Evolutionary conservation across 2,113 vertebrate genomes (phyloP), one percentile per base, ranked within the genome.

Genomic region (Grus americana): DNA sequence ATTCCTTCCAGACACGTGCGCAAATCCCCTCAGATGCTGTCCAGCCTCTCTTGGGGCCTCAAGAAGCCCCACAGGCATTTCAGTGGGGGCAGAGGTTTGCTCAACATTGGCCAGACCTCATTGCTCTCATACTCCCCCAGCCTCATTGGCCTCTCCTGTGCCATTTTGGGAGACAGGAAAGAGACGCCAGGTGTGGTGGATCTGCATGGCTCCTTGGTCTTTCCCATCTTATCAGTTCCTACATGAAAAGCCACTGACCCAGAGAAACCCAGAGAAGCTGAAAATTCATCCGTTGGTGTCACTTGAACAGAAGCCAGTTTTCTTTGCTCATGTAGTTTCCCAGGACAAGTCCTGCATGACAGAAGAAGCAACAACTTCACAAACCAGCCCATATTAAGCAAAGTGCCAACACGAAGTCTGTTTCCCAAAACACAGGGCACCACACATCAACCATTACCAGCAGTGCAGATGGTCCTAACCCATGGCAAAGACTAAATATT

Each of bases 1-100:
- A 96, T 96, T 96, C 95, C 42, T 96, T 86, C 44, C 46, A 87
- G 84, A 54, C 75, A 58, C 9, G 4, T 8, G 16, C 8, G 9
- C 61, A 91, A 85, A 94, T 91, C 80, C 54, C 44, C 13, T 81
- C 4, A 6, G 47, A 96, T 1, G 21, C 55, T 86, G 59, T 7
- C 26, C 76, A 91, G 80, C 22, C n/a, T 67, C 36, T 73, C 6
- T 58, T n/a, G 22, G 29, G 11, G 32, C 40, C 52, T 27, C 40
- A 82, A 20, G 38, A 10, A 87, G 18, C 34, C 36, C 36, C 50
- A 65, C 20, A 81, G 54, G 49, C 62, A 50, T 86, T 94, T 88
- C 38, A 61, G 9, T 6, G 26, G 1, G 18, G 34, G 46, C 9
- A 32, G 32, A 70, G 21, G 5, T 58, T 88, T 85, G 16, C 32